Percentiles rank a stretch among this genome's conserved stretches.
Evolutionary conservation across 1,140 invertebrate genomes (phyloP).

Genomic region (Anagrus nilaparvatae): DNA sequence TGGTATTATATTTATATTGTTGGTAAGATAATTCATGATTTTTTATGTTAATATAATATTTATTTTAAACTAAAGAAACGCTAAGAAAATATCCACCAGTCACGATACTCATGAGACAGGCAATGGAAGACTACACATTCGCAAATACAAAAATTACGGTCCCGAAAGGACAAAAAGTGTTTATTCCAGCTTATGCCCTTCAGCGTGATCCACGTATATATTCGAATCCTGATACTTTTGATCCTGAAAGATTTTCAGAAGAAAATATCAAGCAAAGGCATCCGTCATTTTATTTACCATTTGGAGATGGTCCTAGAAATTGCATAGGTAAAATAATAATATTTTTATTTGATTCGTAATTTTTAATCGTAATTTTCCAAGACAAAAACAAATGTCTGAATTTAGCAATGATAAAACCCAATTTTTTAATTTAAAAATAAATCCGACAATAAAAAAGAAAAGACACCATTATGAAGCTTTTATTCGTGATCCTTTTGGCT

Average conservation of each 20-base stretch:
- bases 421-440: too few relatives aligned
- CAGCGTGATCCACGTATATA: constrained; percentile 45
- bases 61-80: constrained; percentile 29
- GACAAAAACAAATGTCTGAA: too few relatives aligned
- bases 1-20: constrained; percentile 16
- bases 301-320: constrained; percentile 59
- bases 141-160: constrained; percentile 28
- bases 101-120: constrained; percentile 23
- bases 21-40: neutral
- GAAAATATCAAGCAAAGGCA: constrained; percentile 40
- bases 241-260: constrained; percentile 50
- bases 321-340: constrained; percentile 44
- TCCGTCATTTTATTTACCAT: constrained; percentile 52
- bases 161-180: constrained; percentile 41
- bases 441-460: too few relatives aligned
- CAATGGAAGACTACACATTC: constrained; percentile 28
- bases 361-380: too few relatives aligned
- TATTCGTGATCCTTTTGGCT: too few relatives aligned
- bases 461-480: too few relatives aligned
- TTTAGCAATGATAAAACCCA: too few relatives aligned
- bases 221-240: constrained; percentile 46
- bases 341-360: neutral
- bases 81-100: constrained; percentile 38
- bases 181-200: constrained; percentile 46
- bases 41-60: neutral